Conservation (phyloP, 2,113 vertebrate genomes). For the Anarrhichthys ocellatus region DNA sequence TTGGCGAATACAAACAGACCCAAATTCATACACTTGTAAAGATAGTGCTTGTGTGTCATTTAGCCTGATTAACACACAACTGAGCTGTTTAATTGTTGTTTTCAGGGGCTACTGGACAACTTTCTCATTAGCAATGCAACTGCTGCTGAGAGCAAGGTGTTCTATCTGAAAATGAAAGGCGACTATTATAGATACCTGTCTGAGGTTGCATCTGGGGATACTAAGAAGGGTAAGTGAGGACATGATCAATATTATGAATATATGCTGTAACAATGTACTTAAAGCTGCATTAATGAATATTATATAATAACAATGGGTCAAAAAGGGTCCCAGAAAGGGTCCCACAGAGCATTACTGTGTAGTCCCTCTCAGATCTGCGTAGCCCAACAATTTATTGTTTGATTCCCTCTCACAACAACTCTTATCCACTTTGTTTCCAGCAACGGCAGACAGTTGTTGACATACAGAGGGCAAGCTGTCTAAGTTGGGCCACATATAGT, state of each 20-base stretch:
- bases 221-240: conserved; percentile 90
- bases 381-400: neutral
- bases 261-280: neutral
- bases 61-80: neutral
- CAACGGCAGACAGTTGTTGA: neutral
- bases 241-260: neutral
- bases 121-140: conserved; percentile 93
- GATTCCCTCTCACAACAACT: neutral
- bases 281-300: neutral
- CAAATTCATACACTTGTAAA: neutral
- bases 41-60: neutral
- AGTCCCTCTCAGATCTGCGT: neutral
- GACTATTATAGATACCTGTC: conserved; percentile 99
- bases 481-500: neutral
- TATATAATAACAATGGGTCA: neutral
- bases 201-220: conserved; percentile 95
- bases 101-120: conserved; percentile 94
- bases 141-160: conserved; percentile 96
- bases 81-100: conserved; percentile 14
- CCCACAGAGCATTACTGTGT: neutral
- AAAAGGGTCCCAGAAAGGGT: neutral
- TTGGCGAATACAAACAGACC: neutral
- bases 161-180: conserved; percentile 99
- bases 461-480: neutral
- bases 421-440: neutral